Base-by-base conservation (phyloP, 1,140 invertebrate genomes). In the Rhyacophila brunnea region DNA sequence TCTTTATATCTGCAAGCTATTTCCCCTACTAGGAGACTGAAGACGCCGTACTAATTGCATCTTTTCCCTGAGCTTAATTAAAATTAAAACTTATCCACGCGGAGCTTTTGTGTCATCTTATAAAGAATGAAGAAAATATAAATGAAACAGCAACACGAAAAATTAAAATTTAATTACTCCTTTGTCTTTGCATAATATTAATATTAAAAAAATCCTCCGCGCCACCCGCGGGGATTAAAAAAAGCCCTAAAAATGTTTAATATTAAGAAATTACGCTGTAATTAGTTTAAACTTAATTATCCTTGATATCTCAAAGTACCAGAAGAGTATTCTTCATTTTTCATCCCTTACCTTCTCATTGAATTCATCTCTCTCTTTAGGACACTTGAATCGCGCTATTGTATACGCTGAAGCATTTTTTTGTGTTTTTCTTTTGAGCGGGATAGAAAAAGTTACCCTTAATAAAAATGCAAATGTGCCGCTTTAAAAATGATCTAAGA, bases 401-500 rank as follows among this genome's bases (percentile, higher is more conserved):
- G 62, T 60, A 40, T 52, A 52, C 40, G 44, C 51, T 17, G 49
- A 40, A 60, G 51, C 52, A 56, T 50, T 56, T 59, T 59, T 52
- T 46, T 46, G 52, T 48, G 57, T 58, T 58, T 61, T 58, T 45
- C 44, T 62, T 62, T 45, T 23, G 15, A 14, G 23, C 11, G 49
- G 38, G 48, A 28, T 36, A 18, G 40, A 46, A 59, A 64, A 60
- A 61, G 62, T 58, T 65, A 49, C 55, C 63, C 63, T 65, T 65
- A 65, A 65, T 65, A 65, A 65, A 65, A 65, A 65, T 65, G 63
- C 59, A 62, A 65, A 65, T 65, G 49, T 58, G 45, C 59, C 60
- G 63, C 59, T 65, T 65, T 65, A 65, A 65, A 65, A 65, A 65
- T 65, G 63, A 65, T 65, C 59, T 65, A 65, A 65, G 63, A 65